Base-by-base conservation (phyloP, 1,140 invertebrate species). In the Drosophila malerkotliana region DNA sequence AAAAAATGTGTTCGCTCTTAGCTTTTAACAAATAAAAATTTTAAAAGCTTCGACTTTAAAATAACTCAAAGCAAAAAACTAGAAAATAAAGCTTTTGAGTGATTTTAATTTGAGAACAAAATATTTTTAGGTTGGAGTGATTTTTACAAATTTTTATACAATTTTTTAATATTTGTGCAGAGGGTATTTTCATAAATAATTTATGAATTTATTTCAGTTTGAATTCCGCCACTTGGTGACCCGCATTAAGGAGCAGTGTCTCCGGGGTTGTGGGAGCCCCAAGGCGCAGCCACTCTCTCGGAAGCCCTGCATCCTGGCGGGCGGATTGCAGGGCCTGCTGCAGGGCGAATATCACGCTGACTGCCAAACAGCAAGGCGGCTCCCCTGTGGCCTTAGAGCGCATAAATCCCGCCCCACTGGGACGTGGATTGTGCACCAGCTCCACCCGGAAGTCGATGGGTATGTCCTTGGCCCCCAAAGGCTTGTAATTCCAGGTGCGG, bases 401-500 rank as follows among this genome's bases (percentile, higher is more conserved):
- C 15, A 97, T 92, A 41, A 97, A 94, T 14, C 96, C 96, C 15
- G 92, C 76, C 1, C 93, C 93, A 92, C 97, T 97, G 2, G 94
- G 92, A 0, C 77, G 63, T 0, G 61, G 79, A 58, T 88, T 96
- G 77, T 94, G 94, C 18, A 94, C 90, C 34, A 98, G 93, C 55
- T 94, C 94, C 14, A 98, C 93, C 47, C 96, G 93, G 83, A 98
- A 96, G 92, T 98, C 96, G 10, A 95, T 94, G 9, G 97, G 97
- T 74, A 98, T 97, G 83, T 98, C 97, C 90, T 96, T 97, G 0
- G 95, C 94, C 12, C 96, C 95, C 6, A 96, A 96, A 5, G 95
- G 94, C 83, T 97, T 97, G 90, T 98, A 98, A 61, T 94, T 96
- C 97, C 97, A 98, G 41, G 96, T 96, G 60, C 95, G 93, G 83